phyloP scores from a whole-genome alignment of 2,888 invertebrate genomes.

The Synergus itoensis region DNA sequence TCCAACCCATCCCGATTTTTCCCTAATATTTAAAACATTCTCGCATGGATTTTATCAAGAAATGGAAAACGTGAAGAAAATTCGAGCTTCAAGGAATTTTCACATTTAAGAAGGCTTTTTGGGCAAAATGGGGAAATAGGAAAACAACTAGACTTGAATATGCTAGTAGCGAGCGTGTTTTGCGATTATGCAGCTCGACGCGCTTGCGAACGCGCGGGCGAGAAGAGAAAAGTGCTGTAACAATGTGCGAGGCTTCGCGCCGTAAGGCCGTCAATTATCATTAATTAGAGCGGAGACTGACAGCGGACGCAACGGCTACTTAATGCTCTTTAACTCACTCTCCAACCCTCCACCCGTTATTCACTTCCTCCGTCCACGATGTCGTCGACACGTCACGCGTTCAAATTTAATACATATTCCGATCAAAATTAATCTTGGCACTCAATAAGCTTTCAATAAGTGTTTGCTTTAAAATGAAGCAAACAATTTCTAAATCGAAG shows the following conservation, averaged over 20 bases:
- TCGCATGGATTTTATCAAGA: too few species aligned
- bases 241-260: conserved; percentile 76
- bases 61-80: too few species aligned
- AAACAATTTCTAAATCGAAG: neutral
- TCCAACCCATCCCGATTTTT: neutral
- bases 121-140: neutral
- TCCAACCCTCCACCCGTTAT: conserved; percentile 67
- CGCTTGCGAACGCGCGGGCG: conserved; percentile 47
- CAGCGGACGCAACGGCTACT: conserved; percentile 76
- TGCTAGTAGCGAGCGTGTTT: conserved; percentile 34
- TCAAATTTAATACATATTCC: conserved; percentile 25
- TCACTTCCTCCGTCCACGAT: conserved; percentile 63
- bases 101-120: too few species aligned
- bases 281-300: conserved; percentile 78
- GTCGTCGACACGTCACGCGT: conserved; percentile 41
- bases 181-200: conserved; percentile 43
- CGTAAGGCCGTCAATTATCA: conserved; percentile 77
- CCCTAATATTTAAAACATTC: neutral
- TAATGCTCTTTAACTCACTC: conserved; percentile 73
- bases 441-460: neutral
- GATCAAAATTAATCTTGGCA: neutral
- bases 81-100: too few species aligned
- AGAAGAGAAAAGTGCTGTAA: conserved; percentile 52
- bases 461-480: too few species aligned
- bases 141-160: neutral